Evolutionary conservation across 2,797 vertebrate genomes (phyloP), one percentile per base, ranked within the genome.

Genomic region (Dipus sagitta): DNA sequence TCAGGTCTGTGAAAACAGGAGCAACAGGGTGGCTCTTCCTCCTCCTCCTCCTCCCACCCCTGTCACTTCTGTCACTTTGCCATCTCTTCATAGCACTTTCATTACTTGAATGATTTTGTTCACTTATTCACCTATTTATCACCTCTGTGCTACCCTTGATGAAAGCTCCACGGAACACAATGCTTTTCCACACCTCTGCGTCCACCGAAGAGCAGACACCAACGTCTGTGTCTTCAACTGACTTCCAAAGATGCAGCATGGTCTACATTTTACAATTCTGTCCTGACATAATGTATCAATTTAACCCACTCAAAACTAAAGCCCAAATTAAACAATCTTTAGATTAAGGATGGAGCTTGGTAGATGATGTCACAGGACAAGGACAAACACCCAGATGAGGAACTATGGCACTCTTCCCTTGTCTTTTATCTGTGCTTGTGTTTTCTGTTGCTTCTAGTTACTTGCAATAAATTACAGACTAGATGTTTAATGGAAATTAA

Each of bases 371-470:
- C 2, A 10, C 26, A 34, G 23, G 15, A 68, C 4, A 14, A 54
- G 60, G 38, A 54, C 52, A 76, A 42, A 64, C 34, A 23, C 3
- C 42, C 0, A 23, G 42, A 20, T 15, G 64, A 67, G 11, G 75
- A 38, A 85, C 17, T 23, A 1, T 10, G 42, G 1, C 6, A 15
- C 0, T 20, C 0, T 58, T 58, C 54, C 54, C 13, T 58, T 1
- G 9, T 24, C 6, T 23, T 62, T 74, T 71, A 24, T 30, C 28
- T 17, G 13, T 68, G 77, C 3, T 81, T 58, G 38, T 10, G 4
- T 20, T 1, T 26, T 32, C 60, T 75, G 30, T 32, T 54, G 1
- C 21, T 86, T 86, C 6, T 42, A 62, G 30, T 42, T n/a, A 38
- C 71, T 58, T 58, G 21, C 10, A 13, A 32, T 76, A 60, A 60